phyloP scores from a whole-genome alignment of 2,888 invertebrate species.

The Anagyrus pseudococci region DNA sequence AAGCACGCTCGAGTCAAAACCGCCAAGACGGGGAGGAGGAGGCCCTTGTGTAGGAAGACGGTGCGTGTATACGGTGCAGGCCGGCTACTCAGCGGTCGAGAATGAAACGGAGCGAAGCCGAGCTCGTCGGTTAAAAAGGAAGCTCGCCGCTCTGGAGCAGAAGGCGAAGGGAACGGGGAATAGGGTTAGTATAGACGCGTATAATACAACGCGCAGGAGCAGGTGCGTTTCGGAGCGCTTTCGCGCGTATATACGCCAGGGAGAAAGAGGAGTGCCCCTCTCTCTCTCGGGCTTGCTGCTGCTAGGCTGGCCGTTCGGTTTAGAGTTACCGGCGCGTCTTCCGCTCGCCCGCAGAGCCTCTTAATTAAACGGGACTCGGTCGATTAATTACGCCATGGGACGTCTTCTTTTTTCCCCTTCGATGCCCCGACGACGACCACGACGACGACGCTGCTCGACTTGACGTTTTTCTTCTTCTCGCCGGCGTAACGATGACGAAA shows the following conservation, averaged over 20 bases:
- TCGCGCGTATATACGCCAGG: too few relatives aligned
- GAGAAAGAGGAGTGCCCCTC: neutral
- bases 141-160: neutral
- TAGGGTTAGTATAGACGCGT: conserved; percentile 22
- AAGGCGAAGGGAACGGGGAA: conserved; percentile 3
- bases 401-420: neutral
- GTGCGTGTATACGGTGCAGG: neutral
- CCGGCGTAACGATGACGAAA: neutral
- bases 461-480: too few relatives aligned
- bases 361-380: neutral
- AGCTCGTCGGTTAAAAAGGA: neutral
- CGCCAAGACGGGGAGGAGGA: neutral
- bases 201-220: neutral
- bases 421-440: too few relatives aligned
- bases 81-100: neutral
- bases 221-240: conserved; percentile 11
- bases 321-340: neutral
- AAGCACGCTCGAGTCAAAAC: neutral
- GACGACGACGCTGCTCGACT: too few relatives aligned
- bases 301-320: neutral
- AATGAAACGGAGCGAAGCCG: neutral
- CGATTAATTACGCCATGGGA: neutral
- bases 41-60: neutral
- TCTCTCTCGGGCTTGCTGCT: neutral
- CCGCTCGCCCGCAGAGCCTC: neutral